Conservation (phyloP, 2,888 invertebrate species). For the Eupithecia subumbrata region DNA sequence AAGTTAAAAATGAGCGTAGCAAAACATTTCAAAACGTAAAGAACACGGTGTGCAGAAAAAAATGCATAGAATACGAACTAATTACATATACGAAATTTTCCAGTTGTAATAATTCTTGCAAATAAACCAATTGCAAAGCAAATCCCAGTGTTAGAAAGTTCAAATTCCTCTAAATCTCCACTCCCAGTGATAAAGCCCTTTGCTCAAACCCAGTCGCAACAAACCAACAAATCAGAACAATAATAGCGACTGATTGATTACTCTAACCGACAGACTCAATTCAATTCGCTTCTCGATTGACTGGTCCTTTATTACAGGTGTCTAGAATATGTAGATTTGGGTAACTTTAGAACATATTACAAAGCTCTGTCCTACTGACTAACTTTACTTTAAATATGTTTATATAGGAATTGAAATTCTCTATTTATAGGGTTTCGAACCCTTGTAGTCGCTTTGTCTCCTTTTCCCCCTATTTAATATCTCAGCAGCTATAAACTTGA, state of each 20-base stretch:
- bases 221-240: conserved; percentile 75
- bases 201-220: neutral
- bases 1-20: neutral
- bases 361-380: neutral
- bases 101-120: neutral
- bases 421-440: neutral
- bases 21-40: neutral
- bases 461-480: too few species aligned
- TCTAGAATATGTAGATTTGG: conserved; percentile 36
- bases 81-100: neutral
- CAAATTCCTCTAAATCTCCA: neutral
- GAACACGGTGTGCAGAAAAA: neutral
- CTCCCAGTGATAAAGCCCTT: conserved; percentile 5
- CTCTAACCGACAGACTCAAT: conserved; percentile 64
- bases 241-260: conserved; percentile 77
- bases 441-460: too few species aligned
- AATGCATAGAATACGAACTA: neutral
- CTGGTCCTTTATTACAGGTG: conserved; percentile 62
- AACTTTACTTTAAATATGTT: neutral
- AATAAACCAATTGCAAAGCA: neutral
- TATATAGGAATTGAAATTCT: neutral
- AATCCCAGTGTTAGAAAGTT: neutral
- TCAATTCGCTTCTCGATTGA: conserved; percentile 67
- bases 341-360: neutral
- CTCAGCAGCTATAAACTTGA: too few species aligned